These are phyloP conservation scores for Drosophila navojoa DNA, from an alignment of 1,140 invertebrate species.

Conservation along the genomic window DNA sequence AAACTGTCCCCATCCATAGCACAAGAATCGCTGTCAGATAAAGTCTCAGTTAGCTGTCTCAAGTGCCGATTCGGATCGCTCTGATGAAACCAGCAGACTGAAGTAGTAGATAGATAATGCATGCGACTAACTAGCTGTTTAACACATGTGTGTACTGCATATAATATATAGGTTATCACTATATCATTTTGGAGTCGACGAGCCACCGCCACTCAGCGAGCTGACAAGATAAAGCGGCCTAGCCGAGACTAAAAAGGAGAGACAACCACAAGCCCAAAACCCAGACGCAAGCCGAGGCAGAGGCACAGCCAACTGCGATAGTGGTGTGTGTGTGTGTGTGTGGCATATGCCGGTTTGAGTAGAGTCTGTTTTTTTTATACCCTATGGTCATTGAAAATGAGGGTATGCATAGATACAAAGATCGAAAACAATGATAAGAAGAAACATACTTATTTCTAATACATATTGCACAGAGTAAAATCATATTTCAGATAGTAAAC, in stretches of 20 bases:
- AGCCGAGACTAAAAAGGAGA: conserved; percentile 53
- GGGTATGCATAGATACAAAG: neutral
- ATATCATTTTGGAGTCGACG: conserved; percentile 56
- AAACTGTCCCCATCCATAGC: conserved; percentile 20
- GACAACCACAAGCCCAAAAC: conserved; percentile 24
- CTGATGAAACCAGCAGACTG: conserved; percentile 41
- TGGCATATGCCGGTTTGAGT: conserved; percentile 48
- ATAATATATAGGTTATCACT: conserved; percentile 71
- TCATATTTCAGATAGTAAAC: too few relatives aligned
- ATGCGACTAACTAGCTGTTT: conserved; percentile 63
- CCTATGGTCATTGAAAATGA: neutral
- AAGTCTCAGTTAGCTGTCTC: conserved; percentile 24
- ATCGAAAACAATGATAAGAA: neutral
- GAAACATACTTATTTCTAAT: neutral
- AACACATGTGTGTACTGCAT: conserved; percentile 27
- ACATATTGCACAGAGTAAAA: too few relatives aligned
- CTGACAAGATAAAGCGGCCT: conserved; percentile 71
- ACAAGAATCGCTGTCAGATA: conserved; percentile 40
- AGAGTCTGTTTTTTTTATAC: conserved; percentile 24
- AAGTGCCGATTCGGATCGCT: conserved; percentile 27
- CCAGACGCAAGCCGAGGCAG: conserved; percentile 2
- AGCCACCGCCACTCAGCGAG: conserved; percentile 28
- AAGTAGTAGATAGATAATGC: conserved; percentile 60
- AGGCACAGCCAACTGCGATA: conserved; percentile 43
- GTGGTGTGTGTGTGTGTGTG: conserved; percentile 22